Base-by-base conservation (phyloP, 2,888 invertebrate genomes). In the Cetonia aurata region DNA sequence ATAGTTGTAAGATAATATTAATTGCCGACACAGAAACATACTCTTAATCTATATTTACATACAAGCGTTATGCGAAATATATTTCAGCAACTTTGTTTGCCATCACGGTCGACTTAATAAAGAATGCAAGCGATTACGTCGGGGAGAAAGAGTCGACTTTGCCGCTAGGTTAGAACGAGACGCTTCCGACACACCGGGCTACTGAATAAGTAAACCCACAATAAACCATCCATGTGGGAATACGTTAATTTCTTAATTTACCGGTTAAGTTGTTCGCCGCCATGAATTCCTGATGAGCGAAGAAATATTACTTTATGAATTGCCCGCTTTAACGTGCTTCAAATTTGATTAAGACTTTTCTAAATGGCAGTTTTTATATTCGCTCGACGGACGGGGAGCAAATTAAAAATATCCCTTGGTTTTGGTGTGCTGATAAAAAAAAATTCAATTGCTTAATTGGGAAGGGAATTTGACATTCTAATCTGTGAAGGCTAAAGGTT, bases 181-280 rank as follows among this genome's bases (percentile, higher is more conserved):
- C 46, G 42, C 17, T 44, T 6, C 56, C 9, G 48, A 19, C 67
- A 19, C 67, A 48, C 53, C 42, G 67, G 75, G 72, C 46, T 42
- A 71, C 76, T 83, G 83, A 83, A 84, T 83, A 83, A 83, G 77
- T 83, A 83, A 83, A 81, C 78, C 80, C 82, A 83, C 82, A 84
- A 83, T 84, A 84, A 83, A 84, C 82, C 83, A 83, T 82, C 79
- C 84, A 82, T 82, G 82, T 82, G 84, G 84, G 84, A 84, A 84
- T 83, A 83, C 80, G 83, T 84, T 84, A 84, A 84, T 84, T 84
- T 84, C 84, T 84, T 84, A 84, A 84, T 84, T 84, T 84, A 83
- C 81, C 80, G 78, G 82, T 82, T 82, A 83, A 84, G 82, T 83
- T 83, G 82, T 81, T 82, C 81, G 77, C 77, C 78, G 80, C 77